Evolutionary conservation across 2,113 vertebrate species (phyloP).

Genomic region (Eretmochelys imbricata): DNA sequence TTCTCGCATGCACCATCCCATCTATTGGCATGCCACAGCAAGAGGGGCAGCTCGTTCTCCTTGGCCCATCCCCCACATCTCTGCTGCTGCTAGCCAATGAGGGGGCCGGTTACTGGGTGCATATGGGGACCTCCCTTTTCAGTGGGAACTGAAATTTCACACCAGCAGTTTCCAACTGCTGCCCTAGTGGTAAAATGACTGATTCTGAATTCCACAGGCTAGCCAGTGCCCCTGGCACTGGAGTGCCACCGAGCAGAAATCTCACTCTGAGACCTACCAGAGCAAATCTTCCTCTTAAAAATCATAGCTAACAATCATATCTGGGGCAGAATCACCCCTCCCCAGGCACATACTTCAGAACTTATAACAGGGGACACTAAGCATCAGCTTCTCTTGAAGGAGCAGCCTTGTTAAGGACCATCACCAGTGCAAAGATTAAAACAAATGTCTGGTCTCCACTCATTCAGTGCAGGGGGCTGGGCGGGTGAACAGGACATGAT

Average conservation of each 20-base stretch:
- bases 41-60: not conserved
- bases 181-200: not conserved
- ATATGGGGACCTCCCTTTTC: no score
- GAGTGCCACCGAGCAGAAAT: not conserved
- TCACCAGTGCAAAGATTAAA: not conserved
- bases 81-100: not conserved
- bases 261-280: accelerated
- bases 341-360: accelerated
- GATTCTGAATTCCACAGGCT: not conserved
- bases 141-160: accelerated
- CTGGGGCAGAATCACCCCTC: not conserved
- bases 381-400: accelerated
- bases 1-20: not conserved
- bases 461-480: not conserved
- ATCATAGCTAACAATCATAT: accelerated
- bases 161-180: not conserved
- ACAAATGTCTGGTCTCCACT: not conserved
- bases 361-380: not conserved
- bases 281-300: not conserved
- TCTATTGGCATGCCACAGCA: not conserved
- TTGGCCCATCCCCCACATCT: not conserved
- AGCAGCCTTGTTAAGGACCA: not conserved
- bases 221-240: accelerated
- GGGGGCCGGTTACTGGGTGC: not conserved
- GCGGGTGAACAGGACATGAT: not conserved